phyloP scores from a whole-genome alignment of 2,888 invertebrate genomes.

The Morpho achilles region DNA sequence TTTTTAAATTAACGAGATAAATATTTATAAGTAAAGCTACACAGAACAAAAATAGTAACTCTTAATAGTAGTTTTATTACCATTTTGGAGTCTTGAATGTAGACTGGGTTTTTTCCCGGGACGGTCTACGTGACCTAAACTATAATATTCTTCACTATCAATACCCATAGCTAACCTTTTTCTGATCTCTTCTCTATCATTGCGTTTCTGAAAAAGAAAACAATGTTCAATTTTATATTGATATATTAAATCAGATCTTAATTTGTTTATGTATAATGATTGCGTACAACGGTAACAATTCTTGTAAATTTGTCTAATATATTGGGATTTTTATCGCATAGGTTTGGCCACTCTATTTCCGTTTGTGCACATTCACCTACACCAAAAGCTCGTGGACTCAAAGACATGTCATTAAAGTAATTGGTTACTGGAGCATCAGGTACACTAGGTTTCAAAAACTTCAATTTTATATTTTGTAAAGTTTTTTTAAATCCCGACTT shows the following conservation, averaged over 20 bases:
- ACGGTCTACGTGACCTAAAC: conserved; percentile 80
- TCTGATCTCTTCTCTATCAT: conserved; percentile 95
- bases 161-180: conserved; percentile 91
- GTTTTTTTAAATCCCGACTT: conserved; percentile 55
- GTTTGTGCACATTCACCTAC: conserved; percentile 62
- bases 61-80: conserved; percentile 57
- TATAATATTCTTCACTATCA: conserved; percentile 86
- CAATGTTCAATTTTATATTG: background rate
- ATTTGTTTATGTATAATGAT: conserved; percentile 19
- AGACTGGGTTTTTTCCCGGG: conserved; percentile 91
- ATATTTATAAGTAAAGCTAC: too few species aligned
- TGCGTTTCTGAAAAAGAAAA: conserved; percentile 84
- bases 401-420: conserved; percentile 59
- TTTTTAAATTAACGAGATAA: too few species aligned
- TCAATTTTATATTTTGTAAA: conserved; percentile 56
- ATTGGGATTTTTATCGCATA: conserved; percentile 68
- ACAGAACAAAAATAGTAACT: too few species aligned
- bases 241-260: background rate
- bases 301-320: conserved; percentile 71
- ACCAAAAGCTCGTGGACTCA: conserved; percentile 78
- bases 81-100: conserved; percentile 91
- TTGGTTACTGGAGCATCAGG: conserved; percentile 38
- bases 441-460: conserved; percentile 48
- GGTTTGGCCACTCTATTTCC: conserved; percentile 77
- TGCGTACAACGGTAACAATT: conserved; percentile 55